Evolutionary conservation across 2,797 vertebrate genomes (phyloP).

Genomic region (Tapirus indicus): DNA sequence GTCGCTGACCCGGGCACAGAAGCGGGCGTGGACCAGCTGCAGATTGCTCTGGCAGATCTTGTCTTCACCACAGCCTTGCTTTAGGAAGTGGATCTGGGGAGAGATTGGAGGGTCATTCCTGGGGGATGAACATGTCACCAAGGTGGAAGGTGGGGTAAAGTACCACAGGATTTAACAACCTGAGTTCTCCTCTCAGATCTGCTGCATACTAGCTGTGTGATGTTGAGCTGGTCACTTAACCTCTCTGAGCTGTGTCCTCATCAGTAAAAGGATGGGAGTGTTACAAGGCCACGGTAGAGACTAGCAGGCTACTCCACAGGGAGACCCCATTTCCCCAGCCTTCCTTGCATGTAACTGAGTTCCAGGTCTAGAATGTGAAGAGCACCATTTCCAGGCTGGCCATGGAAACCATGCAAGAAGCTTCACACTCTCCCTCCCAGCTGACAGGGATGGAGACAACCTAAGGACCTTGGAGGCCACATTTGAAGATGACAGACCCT

Average conservation of each 20-base stretch:
- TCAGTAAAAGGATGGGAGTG: background rate
- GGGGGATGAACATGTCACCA: background rate
- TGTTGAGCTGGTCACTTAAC: background rate
- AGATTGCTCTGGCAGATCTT: conserved; percentile 98
- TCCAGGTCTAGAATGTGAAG: background rate
- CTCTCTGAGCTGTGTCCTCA: background rate
- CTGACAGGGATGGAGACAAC: background rate
- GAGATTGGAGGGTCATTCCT: background rate
- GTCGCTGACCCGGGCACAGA: conserved; percentile 90
- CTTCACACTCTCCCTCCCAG: background rate
- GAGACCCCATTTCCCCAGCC: background rate
- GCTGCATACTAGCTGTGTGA: background rate
- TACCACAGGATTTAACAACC: background rate
- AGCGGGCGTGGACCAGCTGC: conserved; percentile 90
- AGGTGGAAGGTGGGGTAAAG: background rate
- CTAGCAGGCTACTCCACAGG: background rate
- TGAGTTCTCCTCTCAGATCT: background rate
- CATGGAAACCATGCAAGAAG: rapidly evolving
- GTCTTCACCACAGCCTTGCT: conserved; percentile 95
- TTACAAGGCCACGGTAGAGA: rapidly evolving
- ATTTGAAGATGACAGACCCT: background rate
- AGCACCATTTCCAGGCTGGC: too few species aligned
- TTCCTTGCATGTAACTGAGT: background rate
- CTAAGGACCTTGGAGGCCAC: background rate
- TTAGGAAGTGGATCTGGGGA: conserved; percentile 94